Conservation (phyloP, 2,797 vertebrate species). For the Eutrigla gurnardus region DNA sequence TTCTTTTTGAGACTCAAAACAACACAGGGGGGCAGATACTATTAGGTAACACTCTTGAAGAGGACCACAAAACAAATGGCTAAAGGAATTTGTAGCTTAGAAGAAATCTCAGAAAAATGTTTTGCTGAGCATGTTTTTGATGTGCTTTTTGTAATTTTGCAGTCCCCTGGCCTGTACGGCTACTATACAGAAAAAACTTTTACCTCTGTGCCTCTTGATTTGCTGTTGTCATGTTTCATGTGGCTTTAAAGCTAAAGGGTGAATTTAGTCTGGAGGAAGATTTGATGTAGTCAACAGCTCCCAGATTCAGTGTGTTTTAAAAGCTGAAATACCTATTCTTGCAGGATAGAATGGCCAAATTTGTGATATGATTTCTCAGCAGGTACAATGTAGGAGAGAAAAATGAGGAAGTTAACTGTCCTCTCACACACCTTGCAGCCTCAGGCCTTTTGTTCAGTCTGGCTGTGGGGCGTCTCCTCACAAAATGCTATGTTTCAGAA, state of each 20-base stretch:
- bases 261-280: neutral
- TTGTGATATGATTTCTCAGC: constrained; percentile 14
- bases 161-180: too few species aligned
- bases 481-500: neutral
- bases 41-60: neutral
- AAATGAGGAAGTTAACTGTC: neutral
- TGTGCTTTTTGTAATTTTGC: too few species aligned
- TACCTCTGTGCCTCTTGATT: too few species aligned
- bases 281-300: neutral
- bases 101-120: constrained; percentile 2
- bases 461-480: neutral
- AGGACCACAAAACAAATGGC: constrained; percentile 46
- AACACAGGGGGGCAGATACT: constrained; percentile 9
- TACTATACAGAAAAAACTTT: too few species aligned
- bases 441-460: neutral
- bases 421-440: neutral
- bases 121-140: too few species aligned
- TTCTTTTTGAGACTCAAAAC: constrained; percentile 16
- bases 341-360: neutral
- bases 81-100: constrained; percentile 15
- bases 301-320: neutral
- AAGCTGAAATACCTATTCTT: constrained; percentile 5
- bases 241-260: neutral
- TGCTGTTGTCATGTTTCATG: neutral
- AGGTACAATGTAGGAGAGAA: neutral